Conservation (phyloP, 1,140 invertebrate species). For the Eriosoma lanigerum region DNA sequence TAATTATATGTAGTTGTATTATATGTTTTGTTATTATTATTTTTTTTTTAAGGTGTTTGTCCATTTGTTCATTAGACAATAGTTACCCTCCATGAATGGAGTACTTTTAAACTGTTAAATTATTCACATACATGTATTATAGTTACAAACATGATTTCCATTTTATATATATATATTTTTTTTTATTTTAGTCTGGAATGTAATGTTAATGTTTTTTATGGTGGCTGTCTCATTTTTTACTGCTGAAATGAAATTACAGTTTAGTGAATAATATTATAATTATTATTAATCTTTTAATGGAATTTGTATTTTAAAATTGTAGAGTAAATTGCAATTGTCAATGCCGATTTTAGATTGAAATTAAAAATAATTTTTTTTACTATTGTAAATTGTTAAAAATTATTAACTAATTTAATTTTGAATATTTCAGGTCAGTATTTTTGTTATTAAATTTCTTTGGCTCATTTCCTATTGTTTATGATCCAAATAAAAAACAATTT, state of each 20-base stretch:
- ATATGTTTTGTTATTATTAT: not conserved
- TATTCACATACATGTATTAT: conserved; percentile 29
- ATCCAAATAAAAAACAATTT: not conserved
- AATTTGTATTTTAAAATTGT: not conserved
- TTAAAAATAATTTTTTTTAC: no score
- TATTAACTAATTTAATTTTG: not conserved
- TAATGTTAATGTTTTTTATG: conserved; percentile 1
- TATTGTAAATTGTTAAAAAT: no score
- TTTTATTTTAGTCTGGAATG: no score
- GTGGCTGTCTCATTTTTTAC: not conserved
- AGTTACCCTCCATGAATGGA: conserved; percentile 33
- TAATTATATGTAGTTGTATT: not conserved
- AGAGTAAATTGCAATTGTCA: not conserved
- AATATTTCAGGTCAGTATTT: not conserved
- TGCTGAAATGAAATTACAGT: not conserved
- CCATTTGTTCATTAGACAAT: conserved; percentile 17
- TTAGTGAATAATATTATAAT: not conserved
- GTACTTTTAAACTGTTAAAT: conserved; percentile 33
- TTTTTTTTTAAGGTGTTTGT: not conserved
- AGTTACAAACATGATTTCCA: conserved; percentile 4
- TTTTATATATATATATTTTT: not conserved
- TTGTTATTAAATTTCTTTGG: not conserved
- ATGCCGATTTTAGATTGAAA: not conserved
- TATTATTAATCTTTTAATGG: no score
- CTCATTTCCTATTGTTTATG: conserved; percentile 15